Base-by-base conservation (phyloP, 2,888 invertebrate genomes). In the Incurvaria masculella region DNA sequence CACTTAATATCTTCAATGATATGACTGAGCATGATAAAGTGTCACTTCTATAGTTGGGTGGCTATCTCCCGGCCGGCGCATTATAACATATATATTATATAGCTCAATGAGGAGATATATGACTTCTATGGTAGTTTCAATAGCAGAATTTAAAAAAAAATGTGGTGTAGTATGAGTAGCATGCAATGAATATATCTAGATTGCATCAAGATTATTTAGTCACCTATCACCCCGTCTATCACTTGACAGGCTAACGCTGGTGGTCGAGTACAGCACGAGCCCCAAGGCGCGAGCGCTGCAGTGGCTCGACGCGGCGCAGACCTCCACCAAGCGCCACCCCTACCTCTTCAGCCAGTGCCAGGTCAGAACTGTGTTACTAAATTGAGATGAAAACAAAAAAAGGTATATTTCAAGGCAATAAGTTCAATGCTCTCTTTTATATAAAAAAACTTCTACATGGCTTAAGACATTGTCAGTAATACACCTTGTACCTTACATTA, bases 241-340 rank as follows among this genome's bases (percentile, higher is more conserved):
- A 56, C 40, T 64, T 63, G 38, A n/a, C 63, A 86, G 85, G 41
- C 66, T 75, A 53, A 72, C 72, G 52, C 66, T 87, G 44, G 72
- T 69, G 55, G 85, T 96, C 57, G 75, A 83, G 47, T 96, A 94
- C 70, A 83, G 83, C 60, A 93, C 94, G 0, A 82, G 85, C 14
- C 84, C 88, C 1, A 69, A 82, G n/a, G 89, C 92, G 1, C 87
- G 89, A 45, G 97, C 91, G 1, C 72, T 97, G 46, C 94, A 95
- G 68, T 97, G 97, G 96, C 69, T 97, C 53, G 82, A 82, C 19
- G 87, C 92, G 1, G 83, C 85, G 54, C 95, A 95, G 72, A 97
- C 97, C 1, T 83, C 91, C 10, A 95, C 94, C 49, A 91, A 92
- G 64, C 80, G 83, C 56, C 83, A 89, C 62, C 95, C 96, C 0